Percentiles rank a stretch among this genome's conserved stretches.
Evolutionary conservation across 2,113 vertebrate species (phyloP).

Genomic region (Thomomys bottae): DNA sequence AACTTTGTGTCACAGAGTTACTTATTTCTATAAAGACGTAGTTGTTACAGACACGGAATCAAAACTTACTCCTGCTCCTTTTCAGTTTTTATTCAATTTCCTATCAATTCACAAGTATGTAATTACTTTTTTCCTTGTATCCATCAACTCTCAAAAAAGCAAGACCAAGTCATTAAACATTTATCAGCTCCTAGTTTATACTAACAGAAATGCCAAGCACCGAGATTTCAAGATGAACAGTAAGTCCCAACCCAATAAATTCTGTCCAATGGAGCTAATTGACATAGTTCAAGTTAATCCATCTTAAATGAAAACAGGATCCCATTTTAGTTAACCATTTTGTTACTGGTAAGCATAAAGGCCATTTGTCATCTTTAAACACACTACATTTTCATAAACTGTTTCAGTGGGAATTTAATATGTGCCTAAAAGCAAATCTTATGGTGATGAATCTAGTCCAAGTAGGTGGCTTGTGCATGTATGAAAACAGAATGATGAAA

Average conservation of each 20-base stretch:
- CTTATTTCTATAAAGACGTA: not conserved
- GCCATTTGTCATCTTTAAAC: no score
- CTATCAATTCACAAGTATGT: not conserved
- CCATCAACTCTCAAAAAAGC: slow-evolving; percentile 27
- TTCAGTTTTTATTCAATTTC: not conserved
- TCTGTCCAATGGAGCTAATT: not conserved
- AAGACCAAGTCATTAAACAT: not conserved
- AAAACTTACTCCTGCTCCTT: not conserved
- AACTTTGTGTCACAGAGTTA: not conserved
- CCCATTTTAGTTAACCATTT: not conserved
- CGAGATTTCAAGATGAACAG: not conserved
- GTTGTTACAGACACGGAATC: slow-evolving; percentile 4
- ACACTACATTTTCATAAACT: no score
- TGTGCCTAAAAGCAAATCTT: no score
- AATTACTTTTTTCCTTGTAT: slow-evolving; percentile 1
- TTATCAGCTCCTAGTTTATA: not conserved
- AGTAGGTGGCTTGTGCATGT: no score
- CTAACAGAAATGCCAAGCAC: not conserved
- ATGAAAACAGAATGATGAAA: no score
- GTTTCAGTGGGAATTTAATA: no score
- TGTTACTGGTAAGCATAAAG: no score
- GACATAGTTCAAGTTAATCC: not conserved
- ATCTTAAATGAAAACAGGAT: not conserved
- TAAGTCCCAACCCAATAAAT: not conserved
- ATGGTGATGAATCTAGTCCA: no score